Evolutionary conservation across 2,888 invertebrate genomes (phyloP).

Genomic region (Gastrophysa polygoni): DNA sequence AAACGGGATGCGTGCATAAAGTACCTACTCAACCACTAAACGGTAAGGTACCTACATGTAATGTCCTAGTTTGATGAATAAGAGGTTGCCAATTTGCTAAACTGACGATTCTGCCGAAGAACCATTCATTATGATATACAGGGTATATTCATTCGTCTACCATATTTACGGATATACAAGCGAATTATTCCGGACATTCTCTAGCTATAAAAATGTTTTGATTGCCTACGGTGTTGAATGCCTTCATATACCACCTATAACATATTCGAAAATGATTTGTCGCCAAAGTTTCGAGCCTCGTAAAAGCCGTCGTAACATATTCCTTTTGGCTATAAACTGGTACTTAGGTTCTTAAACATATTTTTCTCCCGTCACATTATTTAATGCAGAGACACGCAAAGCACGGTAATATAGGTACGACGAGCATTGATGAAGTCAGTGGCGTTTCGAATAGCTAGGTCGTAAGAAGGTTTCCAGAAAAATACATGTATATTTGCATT

Average conservation of each 20-base stretch:
- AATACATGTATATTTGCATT: not conserved
- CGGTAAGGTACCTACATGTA: no score
- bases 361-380: conserved; percentile 30
- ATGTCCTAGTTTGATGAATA: no score
- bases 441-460: conserved; percentile 6
- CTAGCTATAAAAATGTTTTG: not conserved
- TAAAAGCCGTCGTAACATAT: conserved; percentile 30
- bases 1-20: no score
- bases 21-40: no score
- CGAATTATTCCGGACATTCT: not conserved
- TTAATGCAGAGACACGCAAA: conserved; percentile 44
- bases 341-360: conserved; percentile 32
- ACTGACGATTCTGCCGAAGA: no score
- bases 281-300: conserved; percentile 28
- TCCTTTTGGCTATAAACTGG: conserved; percentile 32
- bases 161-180: no score
- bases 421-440: conserved; percentile 39
- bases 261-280: conserved; percentile 30
- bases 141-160: no score
- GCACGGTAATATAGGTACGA: conserved; percentile 44
- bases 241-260: conserved; percentile 5
- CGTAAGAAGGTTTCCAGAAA: not conserved
- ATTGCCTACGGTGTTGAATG: not conserved
- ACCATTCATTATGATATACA: no score
- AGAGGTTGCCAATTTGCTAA: no score